Evolutionary conservation across 2,797 vertebrate species (phyloP), one percentile per base, ranked within the genome.

Genomic region (Sebastes diaconus): DNA sequence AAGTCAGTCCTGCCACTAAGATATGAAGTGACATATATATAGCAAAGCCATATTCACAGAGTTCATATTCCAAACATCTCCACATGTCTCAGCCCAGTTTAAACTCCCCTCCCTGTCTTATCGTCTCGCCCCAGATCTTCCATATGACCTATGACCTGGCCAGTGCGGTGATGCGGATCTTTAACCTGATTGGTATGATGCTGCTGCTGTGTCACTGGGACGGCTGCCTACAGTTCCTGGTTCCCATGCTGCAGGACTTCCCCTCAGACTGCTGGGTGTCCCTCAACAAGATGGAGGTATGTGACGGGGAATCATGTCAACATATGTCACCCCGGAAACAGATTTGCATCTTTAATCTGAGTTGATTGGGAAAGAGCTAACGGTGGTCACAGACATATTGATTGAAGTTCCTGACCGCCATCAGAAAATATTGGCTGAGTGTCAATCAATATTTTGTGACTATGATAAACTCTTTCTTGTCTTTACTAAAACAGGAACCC

Each of bases 141-240:
- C 98, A 99, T 89, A 98, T 99, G 98, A 99, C 98, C 58, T 98
- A 98, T 1, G 98, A 99, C 94, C 94, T 99, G 94, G 97, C 98
- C 69, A 99, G 98, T 2, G 98, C 98, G 0, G 98, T 99, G 91
- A 96, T 99, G 97, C 95, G 98, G 77, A 99, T 99, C 90, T 90
- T 98, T 90, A 99, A 99, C 93, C 95, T 99, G 86, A 99, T 99
- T 1, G 97, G 95, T 27, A 99, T 99, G 98, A 99, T 99, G 98
- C 94, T 99, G 83, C 93, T 99, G 85, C 93, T 99, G 1, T 99
- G 98, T 80, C 98, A 99, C 93, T 99, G 98, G 98, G 98, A 99
- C 0, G 98, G 98, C 83, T 98, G 98, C 80, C 96, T 99, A 30
- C 98, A 99, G 94, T 99, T 98, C 95, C 95, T 99, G 27, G 97